A percentile compares a stretch with the other conserved stretches of the same genome.
Conservation (phyloP, 2,113 vertebrate species). For the Melozone crissalis region DNA sequence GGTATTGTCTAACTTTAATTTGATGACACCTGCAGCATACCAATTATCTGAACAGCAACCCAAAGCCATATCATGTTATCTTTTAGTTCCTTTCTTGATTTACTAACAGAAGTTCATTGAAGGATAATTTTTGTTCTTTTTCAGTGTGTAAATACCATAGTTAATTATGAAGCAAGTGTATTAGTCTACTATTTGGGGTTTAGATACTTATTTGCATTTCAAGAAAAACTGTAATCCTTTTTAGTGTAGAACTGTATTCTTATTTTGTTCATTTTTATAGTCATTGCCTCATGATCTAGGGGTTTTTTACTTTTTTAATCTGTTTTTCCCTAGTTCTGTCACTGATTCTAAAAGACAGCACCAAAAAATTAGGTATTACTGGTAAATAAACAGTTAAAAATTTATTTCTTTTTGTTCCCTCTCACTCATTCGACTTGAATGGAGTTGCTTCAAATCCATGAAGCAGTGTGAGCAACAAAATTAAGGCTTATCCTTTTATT, state of each 20-base stretch:
- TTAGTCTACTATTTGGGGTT: not conserved
- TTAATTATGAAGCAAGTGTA: not conserved
- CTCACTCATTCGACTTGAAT: not conserved
- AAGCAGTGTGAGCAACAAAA: not conserved
- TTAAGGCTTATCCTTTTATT: not conserved
- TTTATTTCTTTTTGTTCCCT: not conserved
- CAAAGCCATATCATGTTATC: not conserved
- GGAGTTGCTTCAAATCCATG: not conserved
- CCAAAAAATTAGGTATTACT: not conserved
- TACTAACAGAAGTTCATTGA: not conserved
- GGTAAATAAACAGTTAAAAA: not conserved
- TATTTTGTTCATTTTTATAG: not conserved
- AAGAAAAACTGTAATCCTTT: not conserved
- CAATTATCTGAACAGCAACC: not conserved
- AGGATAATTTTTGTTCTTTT: not conserved
- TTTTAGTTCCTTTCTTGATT: not conserved
- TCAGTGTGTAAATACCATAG: not conserved
- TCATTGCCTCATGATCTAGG: not conserved
- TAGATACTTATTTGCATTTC: not conserved
- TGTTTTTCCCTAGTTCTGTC: constrained; percentile 1
- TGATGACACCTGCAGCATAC: constrained; percentile 6
- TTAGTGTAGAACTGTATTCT: not conserved
- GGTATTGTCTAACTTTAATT: not conserved
- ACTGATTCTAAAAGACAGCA: not conserved
- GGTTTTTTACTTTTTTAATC: not conserved